Percentiles rank a stretch among this genome's conserved stretches.
These are phyloP conservation scores for Diorhabda sublineata DNA, from an alignment of 1,140 invertebrate species.

Conservation along the genomic window DNA sequence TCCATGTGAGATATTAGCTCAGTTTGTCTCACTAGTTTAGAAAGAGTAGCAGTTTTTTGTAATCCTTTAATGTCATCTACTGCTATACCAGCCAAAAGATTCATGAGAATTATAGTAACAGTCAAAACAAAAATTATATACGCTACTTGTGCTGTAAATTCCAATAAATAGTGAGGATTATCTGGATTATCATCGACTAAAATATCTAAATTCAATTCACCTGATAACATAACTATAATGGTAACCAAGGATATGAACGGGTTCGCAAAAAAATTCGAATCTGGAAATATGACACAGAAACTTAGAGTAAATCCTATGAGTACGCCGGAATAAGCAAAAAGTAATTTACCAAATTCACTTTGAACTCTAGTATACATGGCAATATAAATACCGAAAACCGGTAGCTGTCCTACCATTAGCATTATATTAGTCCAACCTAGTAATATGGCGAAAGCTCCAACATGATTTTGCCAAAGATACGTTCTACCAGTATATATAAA, in stretches of 20 bases:
- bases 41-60: constrained; percentile 27
- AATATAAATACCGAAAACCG: constrained; percentile 78
- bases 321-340: constrained; percentile 76
- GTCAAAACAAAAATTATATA: constrained; percentile 24
- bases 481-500: constrained; percentile 71
- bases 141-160: constrained; percentile 15
- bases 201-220: constrained; percentile 68
- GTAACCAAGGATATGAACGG: constrained; percentile 74
- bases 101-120: constrained; percentile 27
- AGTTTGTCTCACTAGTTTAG: constrained; percentile 24
- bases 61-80: constrained; percentile 29
- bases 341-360: constrained; percentile 75
- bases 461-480: constrained; percentile 75
- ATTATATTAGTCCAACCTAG: constrained; percentile 81
- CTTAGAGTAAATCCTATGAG: constrained; percentile 79
- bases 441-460: constrained; percentile 75
- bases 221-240: constrained; percentile 84
- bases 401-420: constrained; percentile 79
- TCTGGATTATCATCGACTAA: constrained; percentile 20
- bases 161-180: constrained; percentile 14
- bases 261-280: constrained; percentile 70
- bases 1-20: constrained; percentile 29
- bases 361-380: constrained; percentile 82
- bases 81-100: constrained; percentile 28
- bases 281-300: constrained; percentile 80